Percentiles rank a stretch among this genome's conserved stretches.
phyloP scores from a whole-genome alignment of 2,113 vertebrate species.

The Elephantulus edwardii region DNA sequence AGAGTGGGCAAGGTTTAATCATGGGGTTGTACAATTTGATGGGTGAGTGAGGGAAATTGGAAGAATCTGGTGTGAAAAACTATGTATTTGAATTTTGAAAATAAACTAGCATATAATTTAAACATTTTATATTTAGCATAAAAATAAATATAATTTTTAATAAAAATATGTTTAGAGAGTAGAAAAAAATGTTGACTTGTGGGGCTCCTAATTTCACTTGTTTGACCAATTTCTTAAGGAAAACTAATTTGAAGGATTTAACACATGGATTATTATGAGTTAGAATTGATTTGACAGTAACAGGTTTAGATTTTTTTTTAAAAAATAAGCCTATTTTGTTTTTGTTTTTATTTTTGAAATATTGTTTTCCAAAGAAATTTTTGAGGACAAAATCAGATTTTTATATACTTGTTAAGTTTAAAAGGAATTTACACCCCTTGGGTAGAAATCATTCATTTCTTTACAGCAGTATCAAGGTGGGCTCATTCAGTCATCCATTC shows the following conservation, averaged over 20 bases:
- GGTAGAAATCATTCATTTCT: not conserved
- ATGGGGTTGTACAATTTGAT: no score
- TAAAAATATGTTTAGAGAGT: no score
- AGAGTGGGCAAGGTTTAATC: no score
- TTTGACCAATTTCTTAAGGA: slow-evolving; percentile 12
- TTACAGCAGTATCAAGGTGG: not conserved
- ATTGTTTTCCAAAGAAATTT: slow-evolving; percentile 16
- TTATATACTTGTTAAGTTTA: not conserved
- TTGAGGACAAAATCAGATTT: not conserved
- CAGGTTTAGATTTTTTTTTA: not conserved
- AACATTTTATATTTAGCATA: no score
- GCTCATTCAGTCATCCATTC: not conserved
- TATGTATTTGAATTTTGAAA: no score
- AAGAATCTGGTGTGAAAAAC: no score
- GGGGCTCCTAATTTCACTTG: not conserved
- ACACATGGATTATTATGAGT: not conserved
- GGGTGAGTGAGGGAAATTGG: no score
- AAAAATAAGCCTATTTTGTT: no score
- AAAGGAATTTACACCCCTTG: not conserved
- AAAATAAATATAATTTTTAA: no score
- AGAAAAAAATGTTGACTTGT: not conserved
- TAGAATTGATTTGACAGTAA: not conserved
- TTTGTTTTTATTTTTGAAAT: not conserved
- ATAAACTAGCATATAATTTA: no score
- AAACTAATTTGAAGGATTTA: not conserved